These are phyloP conservation scores for Laticauda laticaudata DNA, from an alignment of 2,113 vertebrate species.

Conservation along the genomic window DNA sequence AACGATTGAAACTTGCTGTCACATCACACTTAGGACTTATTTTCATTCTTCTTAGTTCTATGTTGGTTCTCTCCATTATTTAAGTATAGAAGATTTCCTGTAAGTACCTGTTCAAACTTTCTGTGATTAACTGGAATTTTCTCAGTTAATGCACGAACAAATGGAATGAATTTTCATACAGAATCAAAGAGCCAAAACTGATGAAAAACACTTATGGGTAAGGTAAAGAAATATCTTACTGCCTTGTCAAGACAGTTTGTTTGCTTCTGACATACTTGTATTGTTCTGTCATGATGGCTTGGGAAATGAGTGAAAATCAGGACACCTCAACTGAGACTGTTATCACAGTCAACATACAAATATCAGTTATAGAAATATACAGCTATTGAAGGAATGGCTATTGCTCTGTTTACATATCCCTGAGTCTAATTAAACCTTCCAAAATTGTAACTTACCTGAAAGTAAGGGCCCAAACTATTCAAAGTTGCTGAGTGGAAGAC, in stretches of 20 bases:
- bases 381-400: not conserved
- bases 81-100: not conserved
- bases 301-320: not conserved
- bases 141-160: not conserved
- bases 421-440: not conserved
- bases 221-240: not conserved
- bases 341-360: not conserved
- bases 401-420: not conserved
- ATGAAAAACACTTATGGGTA: not conserved
- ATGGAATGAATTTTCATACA: not conserved
- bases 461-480: not conserved
- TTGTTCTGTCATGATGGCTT: not conserved
- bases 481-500: not conserved
- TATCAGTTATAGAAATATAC: not conserved
- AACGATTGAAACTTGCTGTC: too few relatives aligned
- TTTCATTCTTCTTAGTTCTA: too few relatives aligned
- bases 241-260: not conserved
- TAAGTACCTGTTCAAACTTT: accelerated
- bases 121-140: not conserved
- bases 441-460: not conserved
- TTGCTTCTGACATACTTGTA: not conserved
- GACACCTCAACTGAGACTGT: not conserved
- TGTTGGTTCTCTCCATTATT: too few relatives aligned
- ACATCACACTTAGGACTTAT: too few relatives aligned
- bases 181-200: not conserved